Percentiles rank a stretch among this genome's conserved stretches.
Conservation (phyloP, 1,140 invertebrate species). For the Diabrotica virgifera region DNA sequence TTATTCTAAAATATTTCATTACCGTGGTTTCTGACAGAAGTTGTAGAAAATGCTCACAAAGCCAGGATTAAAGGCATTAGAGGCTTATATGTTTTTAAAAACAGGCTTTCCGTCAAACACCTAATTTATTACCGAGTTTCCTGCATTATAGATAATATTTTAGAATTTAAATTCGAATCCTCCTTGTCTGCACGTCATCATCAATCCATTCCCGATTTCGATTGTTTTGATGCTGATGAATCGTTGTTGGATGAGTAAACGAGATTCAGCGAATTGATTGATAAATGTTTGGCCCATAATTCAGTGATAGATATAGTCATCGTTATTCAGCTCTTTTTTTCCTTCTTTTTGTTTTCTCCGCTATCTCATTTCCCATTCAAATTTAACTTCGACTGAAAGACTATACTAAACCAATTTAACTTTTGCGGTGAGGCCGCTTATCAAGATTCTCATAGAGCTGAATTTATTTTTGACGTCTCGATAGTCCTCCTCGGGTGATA, state of each 20-base stretch:
- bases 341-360: neutral
- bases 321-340: neutral
- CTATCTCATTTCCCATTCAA: conserved; percentile 2
- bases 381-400: conserved; percentile 2
- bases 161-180: too few relatives aligned
- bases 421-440: neutral
- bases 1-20: too few relatives aligned
- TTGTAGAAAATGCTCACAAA: too few relatives aligned
- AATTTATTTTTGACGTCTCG: neutral
- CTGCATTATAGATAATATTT: too few relatives aligned
- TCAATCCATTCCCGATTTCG: neutral
- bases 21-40: too few relatives aligned
- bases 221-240: conserved; percentile 1
- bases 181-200: neutral
- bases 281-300: conserved; percentile 1
- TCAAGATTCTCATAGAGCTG: conserved; percentile 2
- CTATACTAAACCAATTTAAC: conserved; percentile 3
- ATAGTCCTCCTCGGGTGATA: neutral
- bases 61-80: too few relatives aligned
- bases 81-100: too few relatives aligned
- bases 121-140: too few relatives aligned
- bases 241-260: neutral
- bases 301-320: conserved; percentile 2
- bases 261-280: neutral
- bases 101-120: too few relatives aligned